These are phyloP conservation scores for Tethea ocularis DNA, from an alignment of 2,888 invertebrate genomes.

Conservation along the genomic window DNA sequence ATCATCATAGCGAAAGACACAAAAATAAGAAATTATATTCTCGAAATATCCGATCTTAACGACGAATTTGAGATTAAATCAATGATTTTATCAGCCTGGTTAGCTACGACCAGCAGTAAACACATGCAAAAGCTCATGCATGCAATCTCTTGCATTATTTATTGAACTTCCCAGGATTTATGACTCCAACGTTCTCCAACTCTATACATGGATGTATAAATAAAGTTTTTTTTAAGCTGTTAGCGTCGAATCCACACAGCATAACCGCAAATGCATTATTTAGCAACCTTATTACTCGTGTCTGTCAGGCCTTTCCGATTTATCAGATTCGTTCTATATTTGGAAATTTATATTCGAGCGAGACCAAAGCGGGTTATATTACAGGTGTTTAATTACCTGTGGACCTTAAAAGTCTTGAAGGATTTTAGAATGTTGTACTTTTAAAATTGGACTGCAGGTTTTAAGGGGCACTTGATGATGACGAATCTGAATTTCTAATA, in stretches of 20 bases:
- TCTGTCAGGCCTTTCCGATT: constrained; percentile 21
- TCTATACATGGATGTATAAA: no score
- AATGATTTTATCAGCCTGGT: no score
- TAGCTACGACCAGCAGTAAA: no score
- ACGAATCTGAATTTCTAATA: neutral
- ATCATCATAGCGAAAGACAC: no score
- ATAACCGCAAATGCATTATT: constrained; percentile 3
- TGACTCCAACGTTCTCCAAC: no score
- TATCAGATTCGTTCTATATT: constrained; percentile 25
- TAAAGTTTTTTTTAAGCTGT: no score
- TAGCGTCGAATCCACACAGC: neutral
- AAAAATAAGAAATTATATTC: no score
- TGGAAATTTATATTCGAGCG: constrained; percentile 28
- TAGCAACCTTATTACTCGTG: constrained; percentile 2
- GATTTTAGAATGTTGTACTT: constrained; percentile 3
- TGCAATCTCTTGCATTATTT: no score
- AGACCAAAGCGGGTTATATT: constrained; percentile 26
- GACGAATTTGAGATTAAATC: no score
- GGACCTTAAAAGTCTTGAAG: constrained; percentile 16
- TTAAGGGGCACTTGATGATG: neutral
- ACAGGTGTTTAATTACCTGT: constrained; percentile 25
- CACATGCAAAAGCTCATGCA: no score
- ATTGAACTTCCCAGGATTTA: no score
- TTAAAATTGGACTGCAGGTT: neutral
- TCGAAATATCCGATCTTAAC: no score